These are phyloP conservation scores for Heteropelma amictum DNA, from an alignment of 2,888 invertebrate genomes.

Conservation along the genomic window DNA sequence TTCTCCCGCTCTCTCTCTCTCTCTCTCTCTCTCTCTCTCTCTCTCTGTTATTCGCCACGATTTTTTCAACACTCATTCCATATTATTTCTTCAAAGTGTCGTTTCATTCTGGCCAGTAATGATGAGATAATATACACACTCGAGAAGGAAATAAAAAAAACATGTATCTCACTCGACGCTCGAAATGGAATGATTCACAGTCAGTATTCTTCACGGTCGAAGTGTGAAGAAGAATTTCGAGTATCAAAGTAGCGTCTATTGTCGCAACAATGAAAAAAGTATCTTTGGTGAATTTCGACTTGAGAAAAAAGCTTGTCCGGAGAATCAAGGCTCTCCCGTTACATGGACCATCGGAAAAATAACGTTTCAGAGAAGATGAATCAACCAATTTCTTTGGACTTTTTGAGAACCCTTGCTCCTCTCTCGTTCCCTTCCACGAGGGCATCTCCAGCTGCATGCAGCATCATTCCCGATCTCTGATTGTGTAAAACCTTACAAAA, in stretches of 20 bases:
- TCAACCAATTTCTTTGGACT: constrained; percentile 46
- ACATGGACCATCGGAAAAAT: constrained; percentile 45
- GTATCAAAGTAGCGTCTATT: background rate
- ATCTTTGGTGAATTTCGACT: background rate
- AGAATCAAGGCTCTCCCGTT: constrained; percentile 25
- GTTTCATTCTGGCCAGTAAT: too few species aligned
- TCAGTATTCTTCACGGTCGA: background rate
- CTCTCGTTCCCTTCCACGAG: background rate
- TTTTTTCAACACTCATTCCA: too few species aligned
- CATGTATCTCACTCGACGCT: too few species aligned
- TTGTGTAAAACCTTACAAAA: constrained; percentile 13
- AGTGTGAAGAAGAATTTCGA: constrained; percentile 7
- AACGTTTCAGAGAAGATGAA: constrained; percentile 47
- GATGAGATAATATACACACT: too few species aligned
- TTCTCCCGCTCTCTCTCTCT: too few species aligned
- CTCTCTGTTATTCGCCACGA: too few species aligned
- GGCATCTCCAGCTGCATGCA: constrained; percentile 27
- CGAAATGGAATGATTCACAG: too few species aligned
- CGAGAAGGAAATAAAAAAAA: too few species aligned
- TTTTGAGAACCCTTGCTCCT: constrained; percentile 37
- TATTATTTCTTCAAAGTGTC: too few species aligned
- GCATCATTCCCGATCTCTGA: constrained; percentile 10
- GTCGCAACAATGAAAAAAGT: constrained; percentile 19
- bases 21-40: too few species aligned
- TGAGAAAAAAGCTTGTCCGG: constrained; percentile 33